A percentile compares a stretch with the other conserved stretches of the same genome.
phyloP scores from a whole-genome alignment of 1,140 invertebrate genomes.

The Drosophila virilis region DNA sequence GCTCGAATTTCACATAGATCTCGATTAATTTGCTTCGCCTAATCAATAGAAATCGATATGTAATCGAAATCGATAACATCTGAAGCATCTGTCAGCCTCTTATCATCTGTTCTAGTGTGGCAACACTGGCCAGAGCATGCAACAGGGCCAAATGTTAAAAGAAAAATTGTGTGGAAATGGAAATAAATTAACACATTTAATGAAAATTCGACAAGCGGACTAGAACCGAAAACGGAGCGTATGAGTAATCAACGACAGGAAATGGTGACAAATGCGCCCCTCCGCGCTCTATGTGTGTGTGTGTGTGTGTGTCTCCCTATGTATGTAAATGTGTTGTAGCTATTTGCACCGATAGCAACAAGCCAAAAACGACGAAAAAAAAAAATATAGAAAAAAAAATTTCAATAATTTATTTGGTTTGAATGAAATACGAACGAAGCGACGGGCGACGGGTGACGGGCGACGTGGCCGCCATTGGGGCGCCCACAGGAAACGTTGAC shows the following conservation, averaged over 20 bases:
- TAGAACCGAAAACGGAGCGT: slow-evolving; percentile 63
- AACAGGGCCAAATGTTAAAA: slow-evolving; percentile 27
- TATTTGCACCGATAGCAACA: slow-evolving; percentile 82
- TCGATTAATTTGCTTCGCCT: no score
- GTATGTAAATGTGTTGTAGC: slow-evolving; percentile 77
- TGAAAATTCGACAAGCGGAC: slow-evolving; percentile 66
- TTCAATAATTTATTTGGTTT: slow-evolving; percentile 83
- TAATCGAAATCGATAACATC: neutral
- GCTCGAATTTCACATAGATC: no score
- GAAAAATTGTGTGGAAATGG: slow-evolving; percentile 73
- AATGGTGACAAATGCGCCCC: slow-evolving; percentile 75
- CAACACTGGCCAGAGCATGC: neutral
- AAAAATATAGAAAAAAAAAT: slow-evolving; percentile 46
- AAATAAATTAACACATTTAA: slow-evolving; percentile 81
- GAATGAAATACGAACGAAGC: slow-evolving; percentile 75
- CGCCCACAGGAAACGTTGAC: slow-evolving; percentile 78
- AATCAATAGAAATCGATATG: no score
- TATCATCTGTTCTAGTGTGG: neutral
- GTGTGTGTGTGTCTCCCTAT: slow-evolving; percentile 8
- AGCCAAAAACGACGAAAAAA: slow-evolving; percentile 55
- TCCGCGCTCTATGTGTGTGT: neutral
- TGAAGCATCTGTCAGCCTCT: neutral
- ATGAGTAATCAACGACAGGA: slow-evolving; percentile 81
- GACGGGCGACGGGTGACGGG: slow-evolving; percentile 14
- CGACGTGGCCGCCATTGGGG: slow-evolving; percentile 73